Base-by-base conservation (phyloP, 1,140 invertebrate species). In the Armadillidium nasatum region DNA sequence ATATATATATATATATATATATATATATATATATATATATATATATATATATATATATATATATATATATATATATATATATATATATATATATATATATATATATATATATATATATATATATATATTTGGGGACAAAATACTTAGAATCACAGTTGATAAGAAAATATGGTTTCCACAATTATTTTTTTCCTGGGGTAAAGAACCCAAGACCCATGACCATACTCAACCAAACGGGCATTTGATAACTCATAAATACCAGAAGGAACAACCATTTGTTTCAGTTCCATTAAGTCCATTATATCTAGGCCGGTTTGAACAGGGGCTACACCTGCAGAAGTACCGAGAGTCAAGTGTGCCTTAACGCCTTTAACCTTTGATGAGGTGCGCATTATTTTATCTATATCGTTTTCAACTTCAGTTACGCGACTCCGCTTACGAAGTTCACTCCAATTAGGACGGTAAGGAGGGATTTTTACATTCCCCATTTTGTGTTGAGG, bases 311-410 rank as follows among this genome's bases (percentile, higher is more conserved):
- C 73, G 4, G 50, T 43, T n/a, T 68, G 60, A 2, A 75, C 73
- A 23, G 50, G 19, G 15, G 73, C 19, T 44, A 75, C 66, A 0
- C 60, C 60, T 0, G 23, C 22, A 23, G 45, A 46, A 15, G 54
- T 54, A 6, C 33, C 73, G 19, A 75, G 15, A 0, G 73, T 67
- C 19, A 75, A 22, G 60, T 75, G 73, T n/a, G 73, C 73, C 44
- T 60, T 68, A 15, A 13, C 0, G 13, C 73, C 73, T 10, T 19
- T 60, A 13, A 19, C 7, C 3, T 60, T 15, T 15, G 11, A 13
- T 15, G 50, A 60, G 7, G 7, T 19, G 3, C 4, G 11, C 50
- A 60, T 60, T 33, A 33, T 33, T 6, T 33, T 33, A 33, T 33
- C 33, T 33, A 33, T 33, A 33, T 33, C 33, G 6, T 33, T 33